Base-by-base conservation (phyloP, 2,113 vertebrate species). In the Lampris incognitus region DNA sequence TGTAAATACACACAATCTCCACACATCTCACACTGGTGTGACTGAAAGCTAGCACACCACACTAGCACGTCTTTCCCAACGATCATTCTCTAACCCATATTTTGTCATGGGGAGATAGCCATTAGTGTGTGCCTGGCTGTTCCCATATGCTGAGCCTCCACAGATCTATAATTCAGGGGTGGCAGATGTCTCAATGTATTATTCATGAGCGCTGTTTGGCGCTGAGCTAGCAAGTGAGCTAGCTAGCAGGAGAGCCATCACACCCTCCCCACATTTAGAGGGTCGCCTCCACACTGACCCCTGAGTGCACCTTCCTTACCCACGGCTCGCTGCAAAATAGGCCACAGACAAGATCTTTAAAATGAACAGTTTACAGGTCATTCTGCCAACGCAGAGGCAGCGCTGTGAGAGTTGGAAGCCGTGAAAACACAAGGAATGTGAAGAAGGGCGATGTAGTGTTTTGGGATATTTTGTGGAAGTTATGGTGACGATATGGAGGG, bases 141-240 rank as follows among this genome's bases (percentile, higher is more conserved):
- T 87, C 84, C 93, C 92, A 94, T 94, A 94, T 94, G 93, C 91
- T 91, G 77, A 78, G 85, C 84, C 91, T 91, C 76, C 79, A 91
- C 90, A 85, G 82, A 94, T 95, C 93, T 94, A 95, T 95, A 94
- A 95, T 95, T 94, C 92, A 94, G 86, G 72, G 90, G 90, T 90
- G 93, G 92, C 94, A 95, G 94, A 94, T 94, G 94, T 94, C 92
- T 73, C 72, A 77, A 87, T 94, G 83, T 87, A 94, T 94, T 91
- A 95, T 95, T 93, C 91, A 95, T 92, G 75, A 90, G 78, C 80
- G 86, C 85, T 78, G 83, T 86, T 90, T 88, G 82, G 82, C 86
- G 85, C 87, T 68, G 80, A 66, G 83, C 80, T 87, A 72, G 86
- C 85, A 69, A 87, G 88, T 63, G 48, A 88, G 87, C 87, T 60